Base-by-base conservation (phyloP, 2,113 vertebrate genomes). In the Numida meleagris region DNA sequence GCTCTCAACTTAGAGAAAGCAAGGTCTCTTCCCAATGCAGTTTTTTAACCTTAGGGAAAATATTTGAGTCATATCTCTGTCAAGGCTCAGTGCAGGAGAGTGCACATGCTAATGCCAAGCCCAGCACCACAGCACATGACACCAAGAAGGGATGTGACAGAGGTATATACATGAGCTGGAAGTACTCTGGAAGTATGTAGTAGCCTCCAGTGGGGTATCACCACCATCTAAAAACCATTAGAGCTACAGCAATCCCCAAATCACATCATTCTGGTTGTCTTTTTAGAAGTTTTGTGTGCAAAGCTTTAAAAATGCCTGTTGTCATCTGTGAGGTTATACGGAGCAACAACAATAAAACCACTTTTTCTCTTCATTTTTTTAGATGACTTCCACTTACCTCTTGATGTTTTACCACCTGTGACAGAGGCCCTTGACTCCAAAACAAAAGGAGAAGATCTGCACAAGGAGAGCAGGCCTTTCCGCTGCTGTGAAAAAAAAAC, bases 381-480 rank as follows among this genome's bases (percentile, higher is more conserved):
- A 99, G 99, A 99, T 97, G 99, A 98, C 82, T 98, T 98, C 94
- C 97, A 86, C 94, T 98, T 98, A 93, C 97, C 94, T 90, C 97
- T 97, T 77, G 98, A 98, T 96, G 98, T 78, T 61, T 95, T 98
- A 85, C 98, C 98, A 85, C 92, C 98, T 97, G 98, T 99, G 90
- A 98, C 96, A 4, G 96, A 98, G 91, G 96, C 96, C 50, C 97
- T 98, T 67, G 97, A 96, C 71, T 96, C 97, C 51, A 97, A 97
- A 95, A 95, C 97, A 10, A 86, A 96, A 68, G 96, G 96, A 57
- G 96, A 97, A 82, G 97, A 97, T 88, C 96, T 98, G 86, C 98
- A 98, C 82, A 91, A 96, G 65, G 96, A 97, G 93, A 96, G 97
- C 95, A 95, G 95, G 67, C 86, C 88, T 51, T 96, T 96, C 59